These are phyloP conservation scores for Passerina amoena DNA, from an alignment of 2,113 vertebrate genomes.

Conservation along the genomic window DNA sequence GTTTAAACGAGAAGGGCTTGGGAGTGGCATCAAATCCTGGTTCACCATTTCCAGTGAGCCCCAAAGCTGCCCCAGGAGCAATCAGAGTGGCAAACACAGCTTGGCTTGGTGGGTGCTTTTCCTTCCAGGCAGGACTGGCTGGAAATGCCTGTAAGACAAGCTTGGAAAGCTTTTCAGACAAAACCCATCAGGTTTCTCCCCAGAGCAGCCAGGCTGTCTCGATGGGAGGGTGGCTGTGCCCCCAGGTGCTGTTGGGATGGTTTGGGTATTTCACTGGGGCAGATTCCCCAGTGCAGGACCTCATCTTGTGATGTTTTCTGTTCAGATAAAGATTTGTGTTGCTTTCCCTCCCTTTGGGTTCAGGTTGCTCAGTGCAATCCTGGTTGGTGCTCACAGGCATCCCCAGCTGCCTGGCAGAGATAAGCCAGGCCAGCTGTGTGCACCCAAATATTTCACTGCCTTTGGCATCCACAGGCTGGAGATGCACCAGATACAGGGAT, in stretches of 20 bases:
- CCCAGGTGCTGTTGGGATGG: not conserved
- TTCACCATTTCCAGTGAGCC: not conserved
- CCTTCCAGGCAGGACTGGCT: not conserved
- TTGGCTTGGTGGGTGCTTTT: not conserved
- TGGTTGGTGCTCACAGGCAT: slow-evolving; percentile 31
- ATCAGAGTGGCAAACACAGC: rapidly evolving
- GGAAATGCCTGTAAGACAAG: not conserved
- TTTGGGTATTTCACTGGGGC: slow-evolving; percentile 8
- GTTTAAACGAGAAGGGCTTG: not conserved
- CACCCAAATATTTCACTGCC: slow-evolving; percentile 39
- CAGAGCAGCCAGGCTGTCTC: not conserved
- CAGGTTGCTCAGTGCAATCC: not conserved
- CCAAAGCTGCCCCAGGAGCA: not conserved
- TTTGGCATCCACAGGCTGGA: slow-evolving; percentile 3
- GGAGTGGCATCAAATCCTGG: not conserved
- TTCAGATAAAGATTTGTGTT: slow-evolving; percentile 13
- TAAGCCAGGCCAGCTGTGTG: slow-evolving; percentile 63
- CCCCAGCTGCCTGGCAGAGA: slow-evolving; percentile 51
- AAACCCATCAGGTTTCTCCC: not conserved
- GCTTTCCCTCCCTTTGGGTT: not conserved
- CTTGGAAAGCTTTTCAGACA: not conserved
- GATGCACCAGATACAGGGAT: not conserved
- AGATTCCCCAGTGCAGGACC: not conserved
- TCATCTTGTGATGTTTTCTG: not conserved
- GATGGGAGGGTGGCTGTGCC: not conserved